Percentiles rank a stretch among this genome's conserved stretches.
phyloP scores from a whole-genome alignment of 1,140 invertebrate genomes.

The Bursaphelenchus mucronatus region DNA sequence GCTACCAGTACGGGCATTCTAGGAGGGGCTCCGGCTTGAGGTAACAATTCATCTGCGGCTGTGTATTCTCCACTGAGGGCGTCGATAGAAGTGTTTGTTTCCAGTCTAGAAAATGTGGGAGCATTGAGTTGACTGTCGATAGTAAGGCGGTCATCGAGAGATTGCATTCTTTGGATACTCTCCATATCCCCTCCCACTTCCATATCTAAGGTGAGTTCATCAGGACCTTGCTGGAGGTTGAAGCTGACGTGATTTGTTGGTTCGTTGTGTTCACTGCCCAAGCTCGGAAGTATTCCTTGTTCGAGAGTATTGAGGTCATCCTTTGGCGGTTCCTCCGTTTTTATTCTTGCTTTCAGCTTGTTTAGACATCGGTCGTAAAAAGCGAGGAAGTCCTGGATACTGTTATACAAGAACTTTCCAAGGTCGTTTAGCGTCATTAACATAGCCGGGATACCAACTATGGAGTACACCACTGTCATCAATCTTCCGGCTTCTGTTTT shows the following conservation, averaged over 20 bases:
- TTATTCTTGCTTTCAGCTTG: slow-evolving; percentile 5
- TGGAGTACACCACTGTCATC: slow-evolving; percentile 88
- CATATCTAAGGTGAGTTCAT: slow-evolving; percentile 34
- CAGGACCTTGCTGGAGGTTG: slow-evolving; percentile 32
- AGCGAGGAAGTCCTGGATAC: slow-evolving; percentile 61
- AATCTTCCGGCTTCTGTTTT: slow-evolving; percentile 71
- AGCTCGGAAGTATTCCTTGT: neutral
- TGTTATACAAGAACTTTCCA: slow-evolving; percentile 87
- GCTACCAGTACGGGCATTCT: slow-evolving; percentile 57
- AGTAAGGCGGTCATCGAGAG: slow-evolving; percentile 1
- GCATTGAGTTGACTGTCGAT: neutral
- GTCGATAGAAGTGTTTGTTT: slow-evolving; percentile 19
- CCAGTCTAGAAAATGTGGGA: slow-evolving; percentile 2
- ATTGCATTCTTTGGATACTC: neutral
- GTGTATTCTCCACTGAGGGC: slow-evolving; percentile 18
- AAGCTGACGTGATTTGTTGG: slow-evolving; percentile 29
- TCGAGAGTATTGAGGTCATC: slow-evolving; percentile 21
- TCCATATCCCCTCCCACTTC: slow-evolving; percentile 26
- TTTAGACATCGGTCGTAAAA: slow-evolving; percentile 1
- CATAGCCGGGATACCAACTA: slow-evolving; percentile 88
- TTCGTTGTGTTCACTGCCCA: slow-evolving; percentile 15
- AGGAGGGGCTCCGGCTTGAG: slow-evolving; percentile 26
- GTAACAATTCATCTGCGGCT: slow-evolving; percentile 16
- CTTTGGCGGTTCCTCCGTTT: neutral
- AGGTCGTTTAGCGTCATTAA: slow-evolving; percentile 88